Conservation (phyloP, 2,113 vertebrate species). For the Cavia porcellus region DNA sequence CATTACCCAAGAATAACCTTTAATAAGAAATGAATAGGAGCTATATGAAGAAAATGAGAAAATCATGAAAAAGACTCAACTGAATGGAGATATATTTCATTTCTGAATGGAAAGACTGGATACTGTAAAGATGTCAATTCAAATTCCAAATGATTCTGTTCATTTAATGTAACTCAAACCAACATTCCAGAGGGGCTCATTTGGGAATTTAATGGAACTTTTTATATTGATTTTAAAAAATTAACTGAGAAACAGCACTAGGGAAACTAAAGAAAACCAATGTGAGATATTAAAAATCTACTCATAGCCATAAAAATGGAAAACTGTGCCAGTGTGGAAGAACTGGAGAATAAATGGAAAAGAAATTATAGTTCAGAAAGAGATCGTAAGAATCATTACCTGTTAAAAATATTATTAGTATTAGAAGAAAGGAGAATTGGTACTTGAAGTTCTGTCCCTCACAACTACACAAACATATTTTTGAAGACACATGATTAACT, state of each 20-base stretch:
- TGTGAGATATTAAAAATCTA: neutral
- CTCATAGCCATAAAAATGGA: neutral
- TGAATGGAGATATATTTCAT: constrained; percentile 53
- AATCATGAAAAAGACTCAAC: constrained; percentile 25
- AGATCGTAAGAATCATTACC: neutral
- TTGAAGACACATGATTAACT: constrained; percentile 20
- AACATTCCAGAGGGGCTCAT: constrained; percentile 13
- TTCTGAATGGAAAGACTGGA: constrained; percentile 35
- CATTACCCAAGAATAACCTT: constrained; percentile 66
- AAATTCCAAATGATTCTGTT: constrained; percentile 17
- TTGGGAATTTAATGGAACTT: constrained; percentile 24
- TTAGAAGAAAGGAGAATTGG: neutral
- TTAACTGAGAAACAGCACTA: neutral
- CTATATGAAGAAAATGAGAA: constrained; percentile 61
- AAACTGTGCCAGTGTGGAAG: neutral
- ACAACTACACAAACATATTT: neutral
- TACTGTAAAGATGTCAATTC: neutral
- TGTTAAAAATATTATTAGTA: neutral
- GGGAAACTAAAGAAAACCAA: neutral
- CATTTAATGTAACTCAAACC: constrained; percentile 53
- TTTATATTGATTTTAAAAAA: constrained; percentile 49
- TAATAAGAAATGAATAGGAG: constrained; percentile 66
- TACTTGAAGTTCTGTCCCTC: neutral
- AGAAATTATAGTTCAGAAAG: neutral
- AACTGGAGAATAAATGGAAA: neutral